Percentiles rank a stretch among this genome's conserved stretches.
Evolutionary conservation across 2,113 vertebrate genomes (phyloP).

Genomic region (Odontophorus gujanensis): DNA sequence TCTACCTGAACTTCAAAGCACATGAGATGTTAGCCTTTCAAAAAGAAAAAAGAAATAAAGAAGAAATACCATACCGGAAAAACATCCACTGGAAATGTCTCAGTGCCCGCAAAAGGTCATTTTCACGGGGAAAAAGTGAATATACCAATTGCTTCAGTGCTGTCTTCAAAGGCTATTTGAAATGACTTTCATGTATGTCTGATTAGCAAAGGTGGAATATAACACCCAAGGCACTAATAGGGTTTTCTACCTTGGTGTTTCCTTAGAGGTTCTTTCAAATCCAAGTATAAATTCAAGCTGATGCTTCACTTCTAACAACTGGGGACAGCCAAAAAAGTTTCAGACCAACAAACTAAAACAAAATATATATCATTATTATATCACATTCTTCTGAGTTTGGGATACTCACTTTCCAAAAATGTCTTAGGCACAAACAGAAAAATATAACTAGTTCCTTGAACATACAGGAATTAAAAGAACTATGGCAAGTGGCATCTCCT

Average conservation of each 20-base stretch:
- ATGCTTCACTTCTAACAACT: background rate
- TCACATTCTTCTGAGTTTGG: background rate
- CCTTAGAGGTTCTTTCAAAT: background rate
- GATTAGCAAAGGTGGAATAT: slow-evolving; percentile 26
- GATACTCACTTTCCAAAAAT: background rate
- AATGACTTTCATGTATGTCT: slow-evolving; percentile 34
- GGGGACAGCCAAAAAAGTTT: background rate
- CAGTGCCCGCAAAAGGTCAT: background rate
- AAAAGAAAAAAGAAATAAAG: background rate
- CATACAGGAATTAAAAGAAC: background rate
- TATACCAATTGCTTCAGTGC: background rate
- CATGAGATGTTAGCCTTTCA: background rate
- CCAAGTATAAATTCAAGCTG: background rate
- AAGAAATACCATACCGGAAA: background rate
- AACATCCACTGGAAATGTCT: background rate
- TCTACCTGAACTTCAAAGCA: background rate
- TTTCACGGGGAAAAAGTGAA: background rate
- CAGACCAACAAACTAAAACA: background rate
- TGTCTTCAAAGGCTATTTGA: slow-evolving; percentile 39
- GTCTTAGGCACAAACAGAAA: background rate
- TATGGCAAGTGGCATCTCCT: background rate
- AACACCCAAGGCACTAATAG: background rate
- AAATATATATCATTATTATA: background rate
- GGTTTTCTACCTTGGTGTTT: background rate
- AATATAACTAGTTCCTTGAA: background rate